Percentiles rank a stretch among this genome's conserved stretches.
phyloP scores from a whole-genome alignment of 2,888 invertebrate species.

The Candidula unifasciata region DNA sequence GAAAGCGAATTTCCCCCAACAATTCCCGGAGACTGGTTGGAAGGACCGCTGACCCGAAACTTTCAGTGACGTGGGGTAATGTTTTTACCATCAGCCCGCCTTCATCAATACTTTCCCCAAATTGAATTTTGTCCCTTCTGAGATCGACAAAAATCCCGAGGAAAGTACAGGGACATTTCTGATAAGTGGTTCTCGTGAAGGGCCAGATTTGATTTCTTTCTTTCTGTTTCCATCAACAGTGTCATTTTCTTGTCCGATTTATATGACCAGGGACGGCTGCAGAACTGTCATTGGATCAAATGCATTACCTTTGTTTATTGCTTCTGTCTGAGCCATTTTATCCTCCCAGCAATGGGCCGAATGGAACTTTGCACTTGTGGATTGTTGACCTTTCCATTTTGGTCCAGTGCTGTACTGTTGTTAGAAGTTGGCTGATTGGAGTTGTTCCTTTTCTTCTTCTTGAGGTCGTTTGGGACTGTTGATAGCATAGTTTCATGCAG shows the following conservation, averaged over 20 bases:
- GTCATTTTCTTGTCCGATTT: background rate
- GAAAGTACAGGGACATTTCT: conserved; percentile 1
- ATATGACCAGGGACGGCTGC: background rate
- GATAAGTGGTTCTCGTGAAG: conserved; percentile 16
- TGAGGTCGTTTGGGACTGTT: too few species aligned
- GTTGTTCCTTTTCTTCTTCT: too few species aligned
- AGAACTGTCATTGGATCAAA: too few species aligned
- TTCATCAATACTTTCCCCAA: conserved; percentile 12
- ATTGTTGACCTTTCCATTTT: too few species aligned
- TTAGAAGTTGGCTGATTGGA: too few species aligned
- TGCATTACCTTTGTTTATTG: too few species aligned
- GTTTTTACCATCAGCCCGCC: background rate
- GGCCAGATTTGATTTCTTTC: background rate
- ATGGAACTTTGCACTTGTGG: too few species aligned
- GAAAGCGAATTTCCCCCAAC: background rate
- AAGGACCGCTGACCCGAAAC: conserved; percentile 6
- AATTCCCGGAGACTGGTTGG: background rate
- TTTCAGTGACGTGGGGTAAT: conserved; percentile 23
- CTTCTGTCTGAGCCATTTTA: too few species aligned
- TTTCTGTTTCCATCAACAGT: background rate
- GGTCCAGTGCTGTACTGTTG: too few species aligned
- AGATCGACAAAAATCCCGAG: background rate
- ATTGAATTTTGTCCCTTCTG: conserved; percentile 27
- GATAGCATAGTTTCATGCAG: too few species aligned
- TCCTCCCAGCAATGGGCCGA: too few species aligned